phyloP scores from a whole-genome alignment of 1,140 invertebrate species.

The Leptoteleia sp. region DNA sequence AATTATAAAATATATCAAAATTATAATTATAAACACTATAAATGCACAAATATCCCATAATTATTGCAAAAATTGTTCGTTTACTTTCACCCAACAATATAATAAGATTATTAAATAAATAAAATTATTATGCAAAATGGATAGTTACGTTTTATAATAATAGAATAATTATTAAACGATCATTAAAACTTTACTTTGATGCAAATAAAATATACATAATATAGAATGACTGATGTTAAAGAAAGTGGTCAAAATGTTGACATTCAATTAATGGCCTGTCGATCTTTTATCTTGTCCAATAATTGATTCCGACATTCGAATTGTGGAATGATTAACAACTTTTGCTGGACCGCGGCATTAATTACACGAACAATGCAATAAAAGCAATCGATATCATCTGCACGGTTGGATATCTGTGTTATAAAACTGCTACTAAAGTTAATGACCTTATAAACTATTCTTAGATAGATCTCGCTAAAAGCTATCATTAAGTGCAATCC shows the following conservation, averaged over 20 bases:
- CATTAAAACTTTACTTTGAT: too few species aligned
- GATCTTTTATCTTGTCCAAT: conserved; percentile 33
- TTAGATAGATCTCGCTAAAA: conserved; percentile 7
- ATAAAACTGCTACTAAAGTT: conserved; percentile 41
- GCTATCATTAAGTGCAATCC: conserved; percentile 24
- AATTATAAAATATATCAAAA: too few species aligned
- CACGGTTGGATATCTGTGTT: conserved; percentile 47
- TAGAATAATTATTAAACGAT: too few species aligned
- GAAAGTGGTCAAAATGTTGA: not conserved
- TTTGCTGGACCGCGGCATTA: conserved; percentile 17
- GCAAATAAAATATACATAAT: too few species aligned
- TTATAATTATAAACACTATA: too few species aligned
- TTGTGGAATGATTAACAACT: conserved; percentile 17
- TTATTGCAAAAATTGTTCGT: too few species aligned
- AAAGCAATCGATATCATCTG: too few species aligned
- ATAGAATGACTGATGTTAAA: not conserved
- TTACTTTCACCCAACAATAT: too few species aligned
- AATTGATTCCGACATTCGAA: not conserved
- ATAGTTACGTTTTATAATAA: too few species aligned
- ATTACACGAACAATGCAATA: conserved; percentile 37
- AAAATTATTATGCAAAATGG: too few species aligned
- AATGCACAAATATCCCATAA: too few species aligned
- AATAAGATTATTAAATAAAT: too few species aligned
- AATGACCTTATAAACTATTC: conserved; percentile 49
- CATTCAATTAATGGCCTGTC: not conserved